phyloP scores from a whole-genome alignment of 2,113 vertebrate genomes.

The Calidris pugnax region DNA sequence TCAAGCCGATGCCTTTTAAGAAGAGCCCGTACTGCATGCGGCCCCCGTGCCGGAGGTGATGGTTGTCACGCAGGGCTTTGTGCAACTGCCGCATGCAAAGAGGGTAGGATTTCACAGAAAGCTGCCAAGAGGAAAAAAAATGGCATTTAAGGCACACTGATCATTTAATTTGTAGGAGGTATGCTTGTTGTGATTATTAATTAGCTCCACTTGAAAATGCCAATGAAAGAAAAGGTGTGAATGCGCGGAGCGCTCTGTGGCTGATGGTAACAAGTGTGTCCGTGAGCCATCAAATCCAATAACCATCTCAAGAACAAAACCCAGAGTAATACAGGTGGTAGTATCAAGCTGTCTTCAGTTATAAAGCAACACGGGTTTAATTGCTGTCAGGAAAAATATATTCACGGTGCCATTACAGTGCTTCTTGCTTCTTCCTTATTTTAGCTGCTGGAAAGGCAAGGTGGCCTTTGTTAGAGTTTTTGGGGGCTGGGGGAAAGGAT shows the following conservation, averaged over 20 bases:
- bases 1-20: conserved; percentile 93
- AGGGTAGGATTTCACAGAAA: conserved; percentile 89
- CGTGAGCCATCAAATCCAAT: neutral
- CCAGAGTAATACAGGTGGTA: neutral
- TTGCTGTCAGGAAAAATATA: neutral
- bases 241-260: neutral
- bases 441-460: neutral
- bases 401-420: neutral
- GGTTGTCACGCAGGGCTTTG: conserved; percentile 85
- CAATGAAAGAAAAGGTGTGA: neutral
- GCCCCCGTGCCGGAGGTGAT: conserved; percentile 94
- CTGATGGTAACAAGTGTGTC: neutral
- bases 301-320: neutral
- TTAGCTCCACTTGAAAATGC: conserved; percentile 3
- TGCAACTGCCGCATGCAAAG: conserved; percentile 95
- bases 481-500: fast-evolving
- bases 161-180: neutral
- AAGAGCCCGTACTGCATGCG: conserved; percentile 97
- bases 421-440: neutral
- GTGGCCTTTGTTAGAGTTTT: neutral
- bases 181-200: neutral
- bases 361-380: neutral
- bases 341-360: neutral
- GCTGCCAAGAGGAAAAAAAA: conserved; percentile 69
- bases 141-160: neutral